Conservation (phyloP, 2,797 vertebrate genomes). For the Bradypus variegatus region DNA sequence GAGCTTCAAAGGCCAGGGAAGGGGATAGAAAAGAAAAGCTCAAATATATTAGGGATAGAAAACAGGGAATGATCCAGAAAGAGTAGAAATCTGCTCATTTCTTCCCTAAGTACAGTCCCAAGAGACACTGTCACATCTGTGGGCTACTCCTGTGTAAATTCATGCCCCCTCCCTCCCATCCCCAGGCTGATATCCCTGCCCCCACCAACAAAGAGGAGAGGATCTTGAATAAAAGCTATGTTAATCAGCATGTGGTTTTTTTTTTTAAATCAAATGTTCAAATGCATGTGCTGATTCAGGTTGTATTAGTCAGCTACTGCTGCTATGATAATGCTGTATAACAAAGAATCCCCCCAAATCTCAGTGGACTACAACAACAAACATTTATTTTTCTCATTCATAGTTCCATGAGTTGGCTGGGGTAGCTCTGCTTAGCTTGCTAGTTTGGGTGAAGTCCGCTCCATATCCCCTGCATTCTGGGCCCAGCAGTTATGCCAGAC, state of each 20-base stretch:
- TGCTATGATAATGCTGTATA: neutral
- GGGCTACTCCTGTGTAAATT: neutral
- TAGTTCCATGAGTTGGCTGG: neutral
- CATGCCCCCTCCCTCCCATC: neutral
- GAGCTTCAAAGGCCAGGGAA: neutral
- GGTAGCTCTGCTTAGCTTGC: neutral
- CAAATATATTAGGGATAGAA: neutral
- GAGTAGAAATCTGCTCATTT: neutral
- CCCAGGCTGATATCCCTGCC: neutral
- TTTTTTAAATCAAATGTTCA: neutral
- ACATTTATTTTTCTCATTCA: neutral
- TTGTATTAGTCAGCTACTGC: neutral
- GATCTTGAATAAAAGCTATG: neutral
- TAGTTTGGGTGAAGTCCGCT: neutral
- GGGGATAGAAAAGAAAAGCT: neutral
- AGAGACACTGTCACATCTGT: neutral
- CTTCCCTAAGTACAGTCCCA: neutral
- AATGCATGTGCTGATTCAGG: too few relatives aligned
- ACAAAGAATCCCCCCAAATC: neutral
- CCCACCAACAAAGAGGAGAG: neutral
- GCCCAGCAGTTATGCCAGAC: neutral
- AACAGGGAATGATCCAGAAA: neutral
- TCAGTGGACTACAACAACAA: neutral
- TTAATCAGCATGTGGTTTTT: neutral
- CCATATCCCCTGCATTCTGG: neutral